phyloP scores from a whole-genome alignment of 2,888 invertebrate species.

The Perithous albicinctus region DNA sequence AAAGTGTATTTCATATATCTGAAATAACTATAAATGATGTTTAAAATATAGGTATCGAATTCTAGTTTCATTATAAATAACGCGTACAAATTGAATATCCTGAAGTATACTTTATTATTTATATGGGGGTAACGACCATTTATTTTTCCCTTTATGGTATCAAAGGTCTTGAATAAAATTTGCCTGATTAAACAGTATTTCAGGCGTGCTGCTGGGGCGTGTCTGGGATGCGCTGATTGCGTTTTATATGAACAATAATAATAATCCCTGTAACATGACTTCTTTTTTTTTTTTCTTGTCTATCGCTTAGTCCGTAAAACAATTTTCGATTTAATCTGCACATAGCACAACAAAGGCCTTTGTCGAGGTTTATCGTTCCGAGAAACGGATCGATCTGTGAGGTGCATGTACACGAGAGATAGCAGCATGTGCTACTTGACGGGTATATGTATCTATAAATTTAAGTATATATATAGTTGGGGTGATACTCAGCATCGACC shows the following conservation, averaged over 20 bases:
- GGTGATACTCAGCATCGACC: conserved; percentile 10
- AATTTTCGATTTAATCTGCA: conserved; percentile 16
- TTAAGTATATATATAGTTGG: not conserved
- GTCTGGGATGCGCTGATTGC: not conserved
- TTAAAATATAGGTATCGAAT: no score
- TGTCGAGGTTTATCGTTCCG: conserved; percentile 5
- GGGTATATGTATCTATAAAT: not conserved
- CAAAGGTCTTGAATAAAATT: not conserved
- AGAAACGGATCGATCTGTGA: conserved; percentile 15
- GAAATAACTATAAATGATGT: no score
- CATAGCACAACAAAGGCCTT: conserved; percentile 5
- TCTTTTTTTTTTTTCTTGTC: not conserved
- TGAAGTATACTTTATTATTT: no score
- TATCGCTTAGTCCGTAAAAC: conserved; percentile 1
- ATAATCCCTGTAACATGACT: not conserved
- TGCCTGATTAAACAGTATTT: not conserved
- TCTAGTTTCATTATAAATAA: no score
- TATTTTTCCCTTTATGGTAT: not conserved
- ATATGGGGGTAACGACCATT: no score
- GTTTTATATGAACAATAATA: conserved; percentile 2
- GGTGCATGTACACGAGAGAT: not conserved
- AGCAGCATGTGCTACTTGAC: not conserved
- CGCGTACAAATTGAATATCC: no score
- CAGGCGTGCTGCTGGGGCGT: not conserved
- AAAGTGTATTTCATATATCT: no score